Base-by-base conservation (phyloP, 2,888 invertebrate species). In the Hylaea fasciaria region DNA sequence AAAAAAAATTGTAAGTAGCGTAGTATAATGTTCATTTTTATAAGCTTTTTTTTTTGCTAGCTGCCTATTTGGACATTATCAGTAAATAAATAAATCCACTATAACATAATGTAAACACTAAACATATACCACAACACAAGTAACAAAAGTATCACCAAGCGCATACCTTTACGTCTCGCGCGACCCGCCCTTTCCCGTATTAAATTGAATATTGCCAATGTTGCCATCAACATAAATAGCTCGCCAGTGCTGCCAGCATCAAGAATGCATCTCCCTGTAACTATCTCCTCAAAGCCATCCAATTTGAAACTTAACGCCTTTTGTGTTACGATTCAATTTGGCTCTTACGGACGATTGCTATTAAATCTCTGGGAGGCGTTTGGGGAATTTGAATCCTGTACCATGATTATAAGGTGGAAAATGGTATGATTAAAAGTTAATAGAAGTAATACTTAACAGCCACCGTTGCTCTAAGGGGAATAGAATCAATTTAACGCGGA, bases 401-500 rank as follows among this genome's bases (percentile, higher is more conserved):
- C 0, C 5, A 10, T 32, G 3, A 0, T 0, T 0, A 35, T 64
- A 74, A 57, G 61, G 69, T 69, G 14, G 45, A 47, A 35, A 59
- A 32, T 69, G 3, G 43, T 4, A 16, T 48, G 63, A 4, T 8
- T 2, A 55, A 28, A 11, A n/a, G 52, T 44, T 35, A 50, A 64
- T 56, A 13, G 48, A 62, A 64, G 64, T 69, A 59, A 70, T 70
- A 67, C 70, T 70, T 73, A 74, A 73, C 73, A 71, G 73, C 46
- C 17, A 40, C 39, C 44, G 57, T 39, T 37, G 46, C 73, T 73
- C 74, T 65, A 61, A 74, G 70, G 75, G 76, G 77, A 73, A 72
- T 71, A 73, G 81, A 83, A 83, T 83, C 81, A 81, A 83, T 83
- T 82, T 82, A 80, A 75, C 68, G 72, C 68, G 65, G 60, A 52